Percentiles rank a stretch among this genome's conserved stretches.
Conservation (phyloP, 2,888 invertebrate species). For the Abrostola tripartita region DNA sequence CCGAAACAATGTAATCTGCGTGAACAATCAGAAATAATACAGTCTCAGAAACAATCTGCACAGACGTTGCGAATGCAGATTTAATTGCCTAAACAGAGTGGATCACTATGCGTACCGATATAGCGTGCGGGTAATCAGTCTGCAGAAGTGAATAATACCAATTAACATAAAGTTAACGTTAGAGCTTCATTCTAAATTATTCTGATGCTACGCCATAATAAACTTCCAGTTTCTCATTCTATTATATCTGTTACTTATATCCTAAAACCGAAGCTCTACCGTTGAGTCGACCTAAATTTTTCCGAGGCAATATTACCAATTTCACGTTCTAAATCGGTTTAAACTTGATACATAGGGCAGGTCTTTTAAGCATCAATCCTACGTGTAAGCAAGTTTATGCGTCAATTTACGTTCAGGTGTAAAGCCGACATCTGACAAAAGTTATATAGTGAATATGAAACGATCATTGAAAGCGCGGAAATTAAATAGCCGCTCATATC, state of each 20-base stretch:
- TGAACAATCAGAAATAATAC: conserved; percentile 59
- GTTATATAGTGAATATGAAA: conserved; percentile 73
- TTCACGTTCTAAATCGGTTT: conserved; percentile 5
- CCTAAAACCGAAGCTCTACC: conserved; percentile 3
- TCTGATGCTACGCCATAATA: not conserved
- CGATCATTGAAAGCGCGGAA: conserved; percentile 84
- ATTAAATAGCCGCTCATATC: conserved; percentile 87
- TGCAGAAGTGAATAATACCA: conserved; percentile 27
- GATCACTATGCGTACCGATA: conserved; percentile 39
- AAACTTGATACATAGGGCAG: conserved; percentile 23
- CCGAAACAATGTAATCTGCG: conserved; percentile 62
- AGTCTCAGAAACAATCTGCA: conserved; percentile 44
- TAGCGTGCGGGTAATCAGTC: conserved; percentile 34
- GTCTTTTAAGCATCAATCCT: conserved; percentile 43
- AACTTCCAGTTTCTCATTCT: not conserved
- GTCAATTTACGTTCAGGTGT: conserved; percentile 48
- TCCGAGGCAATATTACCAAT: conserved; percentile 6
- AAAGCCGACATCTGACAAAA: conserved; percentile 67
- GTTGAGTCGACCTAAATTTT: not conserved
- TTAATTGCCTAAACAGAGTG: conserved; percentile 54
- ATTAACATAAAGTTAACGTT: conserved; percentile 17
- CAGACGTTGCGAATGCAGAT: conserved; percentile 55
- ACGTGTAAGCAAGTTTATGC: conserved; percentile 40
- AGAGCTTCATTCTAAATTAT: not conserved
- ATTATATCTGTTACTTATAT: not conserved